A percentile compares a stretch with the other conserved stretches of the same genome.
Evolutionary conservation across 2,113 vertebrate species (phyloP).

Genomic region (Forbesichthys agassizii): DNA sequence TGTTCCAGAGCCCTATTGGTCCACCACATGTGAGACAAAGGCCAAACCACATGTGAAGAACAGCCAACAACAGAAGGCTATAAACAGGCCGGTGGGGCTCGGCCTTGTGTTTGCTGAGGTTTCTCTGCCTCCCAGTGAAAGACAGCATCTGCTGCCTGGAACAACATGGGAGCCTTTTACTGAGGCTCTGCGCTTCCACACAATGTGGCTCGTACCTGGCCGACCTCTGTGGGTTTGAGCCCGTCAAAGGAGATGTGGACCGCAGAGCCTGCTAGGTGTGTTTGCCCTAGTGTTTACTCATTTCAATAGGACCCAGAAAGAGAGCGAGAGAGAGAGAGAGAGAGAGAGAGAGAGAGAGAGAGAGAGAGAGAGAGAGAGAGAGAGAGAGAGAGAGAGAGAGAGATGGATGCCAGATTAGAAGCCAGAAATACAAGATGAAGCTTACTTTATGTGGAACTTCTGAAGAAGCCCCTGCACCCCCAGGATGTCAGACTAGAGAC

Average conservation of each 20-base stretch:
- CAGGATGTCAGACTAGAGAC: too few species aligned
- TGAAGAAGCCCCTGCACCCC: too few species aligned
- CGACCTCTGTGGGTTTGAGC: background rate
- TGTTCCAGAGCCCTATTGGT: conserved; percentile 57
- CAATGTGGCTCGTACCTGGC: conserved; percentile 25
- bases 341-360: background rate
- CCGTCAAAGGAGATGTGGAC: background rate
- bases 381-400: background rate
- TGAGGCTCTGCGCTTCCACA: conserved; percentile 9
- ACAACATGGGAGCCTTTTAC: conserved; percentile 38
- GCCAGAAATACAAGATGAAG: too few species aligned
- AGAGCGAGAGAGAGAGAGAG: too few species aligned
- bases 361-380: background rate
- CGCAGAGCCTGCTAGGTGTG: background rate
- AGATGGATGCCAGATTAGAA: too few species aligned
- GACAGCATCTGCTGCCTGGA: conserved; percentile 19
- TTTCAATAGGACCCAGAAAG: too few species aligned
- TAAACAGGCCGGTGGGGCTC: conserved; percentile 64
- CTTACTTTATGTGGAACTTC: too few species aligned
- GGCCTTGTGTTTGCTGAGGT: conserved; percentile 63
- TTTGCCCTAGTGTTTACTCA: background rate
- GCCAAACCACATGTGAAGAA: conserved; percentile 73
- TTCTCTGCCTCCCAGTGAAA: conserved; percentile 57
- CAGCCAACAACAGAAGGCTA: conserved; percentile 65
- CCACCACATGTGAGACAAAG: conserved; percentile 72